Percentiles rank a stretch among this genome's conserved stretches.
Conservation (phyloP, 1,140 invertebrate species). For the Asbolus verrucosus region DNA sequence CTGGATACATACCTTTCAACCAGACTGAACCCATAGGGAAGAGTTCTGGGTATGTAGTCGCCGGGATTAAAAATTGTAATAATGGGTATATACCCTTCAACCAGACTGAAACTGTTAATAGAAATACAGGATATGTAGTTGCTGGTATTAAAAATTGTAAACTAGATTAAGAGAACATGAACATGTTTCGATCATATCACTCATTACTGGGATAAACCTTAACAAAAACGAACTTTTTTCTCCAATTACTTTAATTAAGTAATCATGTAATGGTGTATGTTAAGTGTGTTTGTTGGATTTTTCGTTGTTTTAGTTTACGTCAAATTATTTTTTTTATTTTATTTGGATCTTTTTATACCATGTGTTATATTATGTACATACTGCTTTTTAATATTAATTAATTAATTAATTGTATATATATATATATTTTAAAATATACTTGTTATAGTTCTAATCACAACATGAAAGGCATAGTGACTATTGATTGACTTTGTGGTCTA, state of each 20-base stretch:
- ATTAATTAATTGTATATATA: neutral
- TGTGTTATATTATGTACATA: conserved; percentile 29
- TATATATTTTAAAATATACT: conserved; percentile 18
- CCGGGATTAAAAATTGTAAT: conserved; percentile 43
- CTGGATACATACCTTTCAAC: conserved; percentile 51
- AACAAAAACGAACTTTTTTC: neutral
- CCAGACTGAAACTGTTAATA: conserved; percentile 29
- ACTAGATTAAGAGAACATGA: conserved; percentile 1
- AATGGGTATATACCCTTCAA: conserved; percentile 32
- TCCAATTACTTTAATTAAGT: conserved; percentile 8
- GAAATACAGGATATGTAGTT: conserved; percentile 28
- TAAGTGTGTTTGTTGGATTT: neutral
- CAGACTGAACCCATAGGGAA: conserved; percentile 19
- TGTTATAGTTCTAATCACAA: conserved; percentile 7
- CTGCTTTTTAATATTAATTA: conserved; percentile 9
- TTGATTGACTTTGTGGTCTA: conserved; percentile 16
- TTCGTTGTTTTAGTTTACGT: conserved; percentile 1
- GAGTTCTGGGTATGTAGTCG: conserved; percentile 48
- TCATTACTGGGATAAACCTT: conserved; percentile 10
- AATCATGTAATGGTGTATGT: neutral
- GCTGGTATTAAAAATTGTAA: conserved; percentile 33
- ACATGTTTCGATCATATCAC: neutral
- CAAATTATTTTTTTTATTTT: conserved; percentile 8
- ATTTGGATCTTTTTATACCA: neutral
- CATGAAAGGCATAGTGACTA: neutral